Evolutionary conservation across 2,888 invertebrate genomes (phyloP).

Genomic region (Tolmerus cingulatus): DNA sequence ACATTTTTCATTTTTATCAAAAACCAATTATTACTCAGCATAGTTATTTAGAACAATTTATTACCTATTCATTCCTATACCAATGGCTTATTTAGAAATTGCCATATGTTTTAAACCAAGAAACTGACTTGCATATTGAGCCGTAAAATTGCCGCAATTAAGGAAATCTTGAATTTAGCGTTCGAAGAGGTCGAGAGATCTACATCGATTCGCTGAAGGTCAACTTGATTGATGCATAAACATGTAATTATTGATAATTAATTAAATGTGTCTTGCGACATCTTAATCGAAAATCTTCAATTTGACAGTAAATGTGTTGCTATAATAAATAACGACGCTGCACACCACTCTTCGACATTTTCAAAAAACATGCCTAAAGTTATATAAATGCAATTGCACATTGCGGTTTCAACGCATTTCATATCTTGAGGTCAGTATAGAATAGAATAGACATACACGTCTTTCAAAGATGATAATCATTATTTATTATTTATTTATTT

Average conservation of each 20-base stretch:
- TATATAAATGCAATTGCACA: background rate
- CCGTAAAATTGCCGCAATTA: background rate
- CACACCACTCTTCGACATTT: background rate
- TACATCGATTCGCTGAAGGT: background rate
- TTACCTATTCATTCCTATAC: background rate
- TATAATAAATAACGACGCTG: background rate
- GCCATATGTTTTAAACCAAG: background rate
- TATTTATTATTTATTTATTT: too few relatives aligned
- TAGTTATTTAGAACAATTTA: background rate
- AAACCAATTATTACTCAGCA: background rate
- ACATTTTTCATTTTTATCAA: background rate
- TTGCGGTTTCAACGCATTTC: background rate
- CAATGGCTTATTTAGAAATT: background rate
- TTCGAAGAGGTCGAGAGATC: background rate
- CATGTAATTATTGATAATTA: background rate
- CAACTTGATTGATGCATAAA: background rate
- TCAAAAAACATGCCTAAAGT: background rate
- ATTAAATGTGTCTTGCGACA: background rate
- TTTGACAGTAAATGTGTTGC: background rate
- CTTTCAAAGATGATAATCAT: too few relatives aligned
- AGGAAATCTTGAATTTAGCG: background rate
- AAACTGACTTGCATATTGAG: background rate
- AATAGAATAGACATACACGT: too few relatives aligned
- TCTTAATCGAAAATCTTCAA: slow-evolving; percentile 2
- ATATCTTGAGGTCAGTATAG: background rate